Conservation (phyloP, 2,888 invertebrate species). For the Scotopteryx bipunctaria region DNA sequence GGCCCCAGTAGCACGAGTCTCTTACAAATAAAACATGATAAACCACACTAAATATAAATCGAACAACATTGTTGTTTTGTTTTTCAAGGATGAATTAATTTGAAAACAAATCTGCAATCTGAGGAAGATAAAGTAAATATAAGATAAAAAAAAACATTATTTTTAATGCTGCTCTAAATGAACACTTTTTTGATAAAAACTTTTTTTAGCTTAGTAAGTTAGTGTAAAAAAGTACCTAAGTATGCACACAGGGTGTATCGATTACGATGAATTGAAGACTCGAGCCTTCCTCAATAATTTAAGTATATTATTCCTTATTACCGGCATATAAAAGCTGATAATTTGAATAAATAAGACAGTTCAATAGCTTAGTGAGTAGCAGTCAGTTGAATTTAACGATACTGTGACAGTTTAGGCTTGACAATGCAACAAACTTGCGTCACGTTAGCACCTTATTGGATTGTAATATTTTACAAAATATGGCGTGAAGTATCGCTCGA, state of each 20-base stretch:
- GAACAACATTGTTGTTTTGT: too few relatives aligned
- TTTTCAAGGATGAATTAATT: too few relatives aligned
- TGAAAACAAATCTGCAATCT: too few relatives aligned
- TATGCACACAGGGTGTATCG: neutral
- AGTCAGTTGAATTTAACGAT: conserved; percentile 11
- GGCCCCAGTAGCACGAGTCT: too few relatives aligned
- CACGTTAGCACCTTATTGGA: conserved; percentile 14
- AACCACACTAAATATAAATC: too few relatives aligned
- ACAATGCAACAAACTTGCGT: conserved; percentile 16
- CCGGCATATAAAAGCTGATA: conserved; percentile 13
- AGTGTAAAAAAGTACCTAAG: too few relatives aligned
- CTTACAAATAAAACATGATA: too few relatives aligned
- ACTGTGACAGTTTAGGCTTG: conserved; percentile 13
- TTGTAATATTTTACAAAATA: conserved; percentile 20
- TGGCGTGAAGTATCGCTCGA: conserved; percentile 12
- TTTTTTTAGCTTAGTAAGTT: too few relatives aligned
- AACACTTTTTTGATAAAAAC: too few relatives aligned
- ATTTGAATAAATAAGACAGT: conserved; percentile 18
- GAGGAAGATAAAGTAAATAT: too few relatives aligned
- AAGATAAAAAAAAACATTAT: too few relatives aligned
- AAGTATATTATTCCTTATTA: conserved; percentile 17
- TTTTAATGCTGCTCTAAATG: too few relatives aligned
- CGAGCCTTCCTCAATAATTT: conserved; percentile 14
- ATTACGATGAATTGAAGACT: neutral
- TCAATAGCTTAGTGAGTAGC: conserved; percentile 13